A percentile compares a stretch with the other conserved stretches of the same genome.
phyloP scores from a whole-genome alignment of 2,113 vertebrate species.

The Cryptoleucopteryx plumbea region DNA sequence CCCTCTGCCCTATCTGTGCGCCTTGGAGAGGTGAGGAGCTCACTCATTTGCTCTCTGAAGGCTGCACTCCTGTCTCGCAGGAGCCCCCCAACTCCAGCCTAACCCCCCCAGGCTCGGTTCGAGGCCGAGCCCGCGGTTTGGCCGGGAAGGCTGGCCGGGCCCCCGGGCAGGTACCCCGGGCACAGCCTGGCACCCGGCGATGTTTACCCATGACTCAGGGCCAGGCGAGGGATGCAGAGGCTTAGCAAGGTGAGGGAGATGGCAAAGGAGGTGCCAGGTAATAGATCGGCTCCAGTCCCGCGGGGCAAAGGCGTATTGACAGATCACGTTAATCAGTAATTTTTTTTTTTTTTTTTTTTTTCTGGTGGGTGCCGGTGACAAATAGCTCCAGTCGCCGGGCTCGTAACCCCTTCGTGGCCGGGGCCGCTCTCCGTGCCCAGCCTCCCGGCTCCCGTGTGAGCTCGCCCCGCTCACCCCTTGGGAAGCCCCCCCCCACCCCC shows the following conservation, averaged over 20 bases:
- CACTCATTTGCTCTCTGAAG: accelerated
- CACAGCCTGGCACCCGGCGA: conserved; percentile 13
- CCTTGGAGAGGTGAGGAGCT: not conserved
- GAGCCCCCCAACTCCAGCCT: not conserved
- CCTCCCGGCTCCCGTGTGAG: not conserved
- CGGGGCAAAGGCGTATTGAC: conserved; percentile 58
- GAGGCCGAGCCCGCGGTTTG: not conserved
- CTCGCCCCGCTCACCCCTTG: not conserved
- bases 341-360: not conserved
- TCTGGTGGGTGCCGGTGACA: not conserved
- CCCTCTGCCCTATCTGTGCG: not conserved
- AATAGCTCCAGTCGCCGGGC: not conserved
- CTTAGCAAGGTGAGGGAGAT: conserved; percentile 58
- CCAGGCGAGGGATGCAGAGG: not conserved
- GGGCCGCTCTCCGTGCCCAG: not conserved
- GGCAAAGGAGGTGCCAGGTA: conserved; percentile 44
- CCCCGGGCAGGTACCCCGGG: conserved; percentile 7
- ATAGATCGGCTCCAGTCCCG: conserved; percentile 45
- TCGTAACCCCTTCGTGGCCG: not conserved
- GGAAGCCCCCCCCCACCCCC: not conserved
- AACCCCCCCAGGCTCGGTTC: not conserved
- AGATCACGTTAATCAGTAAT: conserved; percentile 62
- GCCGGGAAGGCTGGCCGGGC: not conserved
- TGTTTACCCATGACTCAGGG: conserved; percentile 63
- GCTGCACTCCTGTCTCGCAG: not conserved